Conservation (phyloP, 2,888 invertebrate species). For the Taphrorychus bicolor region DNA sequence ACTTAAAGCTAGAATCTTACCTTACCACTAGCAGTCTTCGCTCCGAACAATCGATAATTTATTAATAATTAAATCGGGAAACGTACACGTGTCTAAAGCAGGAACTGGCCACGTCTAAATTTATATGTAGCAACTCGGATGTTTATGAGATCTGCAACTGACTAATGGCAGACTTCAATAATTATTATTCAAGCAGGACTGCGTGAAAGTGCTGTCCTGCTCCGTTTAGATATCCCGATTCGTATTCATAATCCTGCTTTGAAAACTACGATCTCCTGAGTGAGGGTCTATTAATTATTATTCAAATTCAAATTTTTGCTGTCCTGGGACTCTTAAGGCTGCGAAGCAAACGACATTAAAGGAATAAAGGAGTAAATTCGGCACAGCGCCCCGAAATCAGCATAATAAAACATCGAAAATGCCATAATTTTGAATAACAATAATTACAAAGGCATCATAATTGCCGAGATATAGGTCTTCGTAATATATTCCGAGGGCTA, state of each 20-base stretch:
- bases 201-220: slow-evolving; percentile 5
- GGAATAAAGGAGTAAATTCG: slow-evolving; percentile 51
- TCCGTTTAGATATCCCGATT: background rate
- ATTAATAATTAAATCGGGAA: slow-evolving; percentile 35
- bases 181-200: slow-evolving; percentile 18
- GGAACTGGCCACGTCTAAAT: slow-evolving; percentile 34
- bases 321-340: slow-evolving; percentile 38
- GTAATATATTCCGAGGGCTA: slow-evolving; percentile 62
- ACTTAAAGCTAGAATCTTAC: too few relatives aligned
- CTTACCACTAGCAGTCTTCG: too few relatives aligned
- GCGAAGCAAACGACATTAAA: slow-evolving; percentile 41
- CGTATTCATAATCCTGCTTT: background rate
- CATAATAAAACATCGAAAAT: slow-evolving; percentile 61
- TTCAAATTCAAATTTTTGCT: background rate
- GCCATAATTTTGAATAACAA: slow-evolving; percentile 62
- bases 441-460: slow-evolving; percentile 61
- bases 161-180: slow-evolving; percentile 24
- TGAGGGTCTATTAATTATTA: background rate
- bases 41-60: too few relatives aligned
- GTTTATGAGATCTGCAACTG: slow-evolving; percentile 40
- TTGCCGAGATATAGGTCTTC: slow-evolving; percentile 61
- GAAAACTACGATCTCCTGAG: background rate
- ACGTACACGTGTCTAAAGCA: slow-evolving; percentile 31
- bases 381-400: slow-evolving; percentile 56
- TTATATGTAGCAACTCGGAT: slow-evolving; percentile 38